Evolutionary conservation across 2,113 vertebrate species (phyloP).

Genomic region (Cochlearius cochlearius): DNA sequence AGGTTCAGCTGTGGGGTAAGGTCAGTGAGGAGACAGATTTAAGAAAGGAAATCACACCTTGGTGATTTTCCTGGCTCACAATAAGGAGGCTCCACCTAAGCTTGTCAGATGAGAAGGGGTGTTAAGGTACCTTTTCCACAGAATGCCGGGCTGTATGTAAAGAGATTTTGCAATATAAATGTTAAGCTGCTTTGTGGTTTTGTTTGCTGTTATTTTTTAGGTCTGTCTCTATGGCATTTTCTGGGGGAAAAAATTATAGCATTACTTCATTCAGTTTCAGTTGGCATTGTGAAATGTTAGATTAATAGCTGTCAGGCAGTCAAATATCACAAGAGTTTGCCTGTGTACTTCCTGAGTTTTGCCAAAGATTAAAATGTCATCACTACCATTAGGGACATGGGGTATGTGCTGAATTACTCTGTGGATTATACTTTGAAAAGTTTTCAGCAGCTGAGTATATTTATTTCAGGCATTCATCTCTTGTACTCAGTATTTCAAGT

Average conservation of each 20-base stretch:
- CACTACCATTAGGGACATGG: neutral
- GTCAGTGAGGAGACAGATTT: neutral
- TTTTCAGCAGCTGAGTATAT: conserved; percentile 49
- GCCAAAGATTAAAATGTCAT: conserved; percentile 41
- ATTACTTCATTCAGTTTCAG: neutral
- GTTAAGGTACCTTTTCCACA: neutral
- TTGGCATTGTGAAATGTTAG: neutral
- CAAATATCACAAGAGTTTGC: neutral
- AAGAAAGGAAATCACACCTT: conserved; percentile 12
- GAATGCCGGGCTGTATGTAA: neutral
- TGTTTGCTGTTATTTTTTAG: neutral
- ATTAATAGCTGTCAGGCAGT: conserved; percentile 1
- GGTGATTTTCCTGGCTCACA: conserved; percentile 12
- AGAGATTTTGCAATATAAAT: neutral
- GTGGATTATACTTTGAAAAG: conserved; percentile 50
- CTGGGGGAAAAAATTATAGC: neutral
- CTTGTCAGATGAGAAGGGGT: neutral
- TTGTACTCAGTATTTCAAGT: neutral
- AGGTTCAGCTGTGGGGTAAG: neutral
- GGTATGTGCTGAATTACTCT: conserved; percentile 40
- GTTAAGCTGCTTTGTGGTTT: neutral
- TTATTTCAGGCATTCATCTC: conserved; percentile 44
- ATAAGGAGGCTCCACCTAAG: neutral
- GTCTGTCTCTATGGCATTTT: neutral
- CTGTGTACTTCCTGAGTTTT: neutral